Evolutionary conservation across 2,888 invertebrate genomes (phyloP), one percentile per base, ranked within the genome.

Genomic region (Eupithecia pulchellata): DNA sequence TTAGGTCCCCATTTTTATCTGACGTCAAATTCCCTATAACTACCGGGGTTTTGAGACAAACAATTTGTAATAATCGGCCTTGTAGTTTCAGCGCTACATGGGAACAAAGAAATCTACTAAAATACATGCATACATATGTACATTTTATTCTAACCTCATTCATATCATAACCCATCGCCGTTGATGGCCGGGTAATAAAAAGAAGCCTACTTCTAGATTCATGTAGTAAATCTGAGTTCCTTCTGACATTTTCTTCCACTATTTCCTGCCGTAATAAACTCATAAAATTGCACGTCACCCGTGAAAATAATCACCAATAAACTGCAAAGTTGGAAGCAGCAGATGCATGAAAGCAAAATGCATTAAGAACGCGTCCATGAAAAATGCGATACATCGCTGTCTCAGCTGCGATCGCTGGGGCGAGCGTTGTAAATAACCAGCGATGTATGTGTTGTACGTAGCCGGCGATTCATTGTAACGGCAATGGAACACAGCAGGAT

Each of bases 291-390:
- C 42, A 47, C 20, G n/a, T 47, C 17, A 29, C 64, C 58, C 60
- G 27, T 61, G 14, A 34, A 52, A 69, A 64, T 66, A n/a, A 62
- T 57, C 25, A 55, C 25, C 39, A 60, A 47, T 64, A 65, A 68
- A 65, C 57, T 62, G 66, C 62, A 68, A 63, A 72, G 63, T 68
- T 29, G 29, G 29, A 55, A 39, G 62, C 20, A 64, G 52, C 27
- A 20, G 57, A 60, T 60, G 66, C 69, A 64, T 69, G 65, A 68
- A 61, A 72, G 62, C 36, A 61, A 68, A 68, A 73, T 62, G 52
- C 79, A 82, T 79, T 81, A 80, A 80, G 79, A 76, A 72, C 74
- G 71, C 76, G 79, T 77, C 74, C 58, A 61, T 71, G 72, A 75
- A 75, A 77, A 78, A 77, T 76, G 74, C 71, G 63, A 75, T 69